Base-by-base conservation (phyloP, 1,140 invertebrate genomes). In the Dryas iulia region DNA sequence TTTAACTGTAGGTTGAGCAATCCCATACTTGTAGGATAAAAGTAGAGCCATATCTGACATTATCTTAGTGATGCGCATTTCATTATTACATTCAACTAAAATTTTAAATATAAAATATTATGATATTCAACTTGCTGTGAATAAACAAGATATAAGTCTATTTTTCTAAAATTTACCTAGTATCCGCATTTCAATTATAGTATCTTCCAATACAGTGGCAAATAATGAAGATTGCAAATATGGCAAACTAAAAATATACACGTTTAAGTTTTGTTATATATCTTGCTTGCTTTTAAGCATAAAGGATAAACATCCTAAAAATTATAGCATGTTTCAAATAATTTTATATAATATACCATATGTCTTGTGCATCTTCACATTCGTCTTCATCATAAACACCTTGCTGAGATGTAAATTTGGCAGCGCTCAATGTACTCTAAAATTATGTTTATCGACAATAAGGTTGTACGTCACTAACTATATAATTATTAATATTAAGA, bases 21-120 rank as follows among this genome's bases (percentile, higher is more conserved):
- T 62, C 10, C 69, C 61, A 61, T 64, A 89, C 65, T 89, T 89
- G 6, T 71, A 1, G 0, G 73, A 63, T 6, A 75, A 68, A 6
- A 78, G 74, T 2, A 69, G 18, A 0, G 25, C 26, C 74, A 86
- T 81, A 59, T 87, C 83, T 1, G 76, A 60, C 10, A 65, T 66
- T 0, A 78, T 71, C 58, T 89, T 89, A 8, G 66, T 73, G 10
- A 84, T 77, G 23, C 78, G 68, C 30, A 89, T 57, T 65, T 84
- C 81, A 23, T 79, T 87, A 57, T 86, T 85, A 68, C 79, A 86
- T 67, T 83, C 81, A 12, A 71, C 86, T 88, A 52, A 47, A 47
- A 47, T 28, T 3, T 3, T 1, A 47, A 47, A 0, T 47, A 47
- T 2, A 21, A 21, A 21, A 47, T 5, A 47, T 7, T n/a, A 14